Conservation (phyloP, 2,113 vertebrate species). For the Tautogolabrus adspersus region DNA sequence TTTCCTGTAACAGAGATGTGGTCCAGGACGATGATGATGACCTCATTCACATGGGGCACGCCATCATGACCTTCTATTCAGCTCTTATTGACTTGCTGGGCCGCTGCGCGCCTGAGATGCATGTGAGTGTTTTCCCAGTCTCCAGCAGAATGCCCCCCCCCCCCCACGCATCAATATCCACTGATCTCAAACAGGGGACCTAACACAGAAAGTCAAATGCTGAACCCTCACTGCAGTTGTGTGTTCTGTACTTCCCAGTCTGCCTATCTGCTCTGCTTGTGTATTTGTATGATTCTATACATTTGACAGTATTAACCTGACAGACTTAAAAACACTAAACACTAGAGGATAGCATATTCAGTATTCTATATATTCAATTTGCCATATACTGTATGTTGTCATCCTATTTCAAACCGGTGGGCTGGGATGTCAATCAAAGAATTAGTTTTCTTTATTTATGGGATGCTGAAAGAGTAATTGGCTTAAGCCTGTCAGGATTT, state of each 20-base stretch:
- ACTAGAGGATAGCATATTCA: no score
- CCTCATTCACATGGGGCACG: conserved; percentile 95
- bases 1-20: conserved; percentile 80
- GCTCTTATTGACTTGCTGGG: conserved; percentile 95
- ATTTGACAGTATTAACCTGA: not conserved
- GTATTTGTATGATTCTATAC: not conserved
- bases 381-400: not conserved
- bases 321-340: not conserved
- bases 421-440: not conserved
- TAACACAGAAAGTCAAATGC: conserved; percentile 17
- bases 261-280: no score
- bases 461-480: not conserved
- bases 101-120: conserved; percentile 97
- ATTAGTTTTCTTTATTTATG: not conserved
- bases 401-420: not conserved
- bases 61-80: conserved; percentile 97
- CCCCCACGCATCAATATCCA: conserved; percentile 26
- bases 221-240: no score
- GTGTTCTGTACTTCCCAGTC: no score
- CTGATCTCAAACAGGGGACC: conserved; percentile 15
- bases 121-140: conserved; percentile 83
- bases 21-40: conserved; percentile 88
- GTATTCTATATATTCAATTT: not conserved
- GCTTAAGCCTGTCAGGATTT: not conserved
- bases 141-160: not conserved